These are phyloP conservation scores for Pseudachorutes palmiensis DNA, from an alignment of 1,140 invertebrate genomes.

Conservation along the genomic window DNA sequence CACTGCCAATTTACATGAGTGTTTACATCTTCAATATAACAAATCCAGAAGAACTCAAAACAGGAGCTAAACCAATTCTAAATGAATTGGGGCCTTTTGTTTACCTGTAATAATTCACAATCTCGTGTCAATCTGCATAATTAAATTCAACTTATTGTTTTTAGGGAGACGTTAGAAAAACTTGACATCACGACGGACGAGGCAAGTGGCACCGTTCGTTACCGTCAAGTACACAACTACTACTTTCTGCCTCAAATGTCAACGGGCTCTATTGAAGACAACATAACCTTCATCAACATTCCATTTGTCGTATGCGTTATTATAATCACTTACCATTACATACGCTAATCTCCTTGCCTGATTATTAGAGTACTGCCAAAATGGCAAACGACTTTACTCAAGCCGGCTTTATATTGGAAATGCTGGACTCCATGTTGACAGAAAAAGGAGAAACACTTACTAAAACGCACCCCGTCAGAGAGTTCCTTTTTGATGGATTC, in stretches of 20 bases:
- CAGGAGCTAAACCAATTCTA: conserved; percentile 18
- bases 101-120: conserved; percentile 10
- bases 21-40: conserved; percentile 30
- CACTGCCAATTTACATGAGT: conserved; percentile 16
- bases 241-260: conserved; percentile 45
- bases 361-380: conserved; percentile 2
- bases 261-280: conserved; percentile 44
- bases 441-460: conserved; percentile 14
- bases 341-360: not conserved
- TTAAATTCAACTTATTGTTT: not conserved
- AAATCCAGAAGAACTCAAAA: conserved; percentile 18
- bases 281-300: conserved; percentile 46
- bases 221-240: conserved; percentile 46
- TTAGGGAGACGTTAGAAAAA: not conserved
- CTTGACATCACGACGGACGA: not conserved
- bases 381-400: conserved; percentile 6
- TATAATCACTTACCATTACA: not conserved
- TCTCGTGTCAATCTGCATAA: not conserved
- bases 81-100: conserved; percentile 17
- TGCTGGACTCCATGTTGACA: conserved; percentile 10
- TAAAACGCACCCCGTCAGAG: not conserved
- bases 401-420: not conserved
- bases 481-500: conserved; percentile 17
- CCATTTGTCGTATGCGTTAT: conserved; percentile 42
- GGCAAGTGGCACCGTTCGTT: conserved; percentile 45